These are phyloP conservation scores for Cichlasoma orientale DNA, from an alignment of 2,797 vertebrate genomes.

Conservation along the genomic window DNA sequence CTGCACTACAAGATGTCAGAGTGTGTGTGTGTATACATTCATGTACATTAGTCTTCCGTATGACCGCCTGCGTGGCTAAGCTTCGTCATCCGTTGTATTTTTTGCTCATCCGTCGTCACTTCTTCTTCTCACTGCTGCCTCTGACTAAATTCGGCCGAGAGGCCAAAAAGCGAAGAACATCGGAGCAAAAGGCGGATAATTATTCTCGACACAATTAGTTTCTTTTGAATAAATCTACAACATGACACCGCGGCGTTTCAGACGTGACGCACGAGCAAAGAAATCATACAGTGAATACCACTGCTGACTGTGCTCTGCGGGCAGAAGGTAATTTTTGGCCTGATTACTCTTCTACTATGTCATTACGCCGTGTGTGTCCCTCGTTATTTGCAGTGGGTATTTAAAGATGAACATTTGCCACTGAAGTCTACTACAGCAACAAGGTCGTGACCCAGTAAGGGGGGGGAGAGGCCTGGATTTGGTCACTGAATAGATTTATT, in stretches of 20 bases:
- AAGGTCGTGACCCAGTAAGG: slow-evolving; percentile 60
- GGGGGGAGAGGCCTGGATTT: neutral
- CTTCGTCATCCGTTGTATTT: neutral
- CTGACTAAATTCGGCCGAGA: slow-evolving; percentile 12
- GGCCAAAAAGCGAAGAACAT: neutral
- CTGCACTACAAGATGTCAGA: slow-evolving; percentile 15
- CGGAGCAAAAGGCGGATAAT: neutral
- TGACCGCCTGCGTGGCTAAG: slow-evolving; percentile 12
- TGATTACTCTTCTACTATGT: slow-evolving; percentile 52
- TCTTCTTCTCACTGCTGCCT: neutral
- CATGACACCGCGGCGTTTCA: neutral
- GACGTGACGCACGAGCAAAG: slow-evolving; percentile 21
- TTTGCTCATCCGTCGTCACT: neutral
- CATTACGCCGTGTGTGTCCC: slow-evolving; percentile 59
- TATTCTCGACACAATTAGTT: slow-evolving; percentile 12
- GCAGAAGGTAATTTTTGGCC: slow-evolving; percentile 53
- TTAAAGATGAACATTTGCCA: slow-evolving; percentile 57
- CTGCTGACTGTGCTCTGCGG: slow-evolving; percentile 14
- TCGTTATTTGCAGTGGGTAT: slow-evolving; percentile 49
- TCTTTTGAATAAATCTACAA: slow-evolving; percentile 22
- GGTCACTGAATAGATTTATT: slow-evolving; percentile 42
- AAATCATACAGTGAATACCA: slow-evolving; percentile 13
- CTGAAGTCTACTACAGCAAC: slow-evolving; percentile 50
- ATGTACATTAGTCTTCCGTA: slow-evolving; percentile 10
- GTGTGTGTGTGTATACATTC: slow-evolving; percentile 13